Base-by-base conservation (phyloP, 2,113 vertebrate species). In the Macrotis lagotis region DNA sequence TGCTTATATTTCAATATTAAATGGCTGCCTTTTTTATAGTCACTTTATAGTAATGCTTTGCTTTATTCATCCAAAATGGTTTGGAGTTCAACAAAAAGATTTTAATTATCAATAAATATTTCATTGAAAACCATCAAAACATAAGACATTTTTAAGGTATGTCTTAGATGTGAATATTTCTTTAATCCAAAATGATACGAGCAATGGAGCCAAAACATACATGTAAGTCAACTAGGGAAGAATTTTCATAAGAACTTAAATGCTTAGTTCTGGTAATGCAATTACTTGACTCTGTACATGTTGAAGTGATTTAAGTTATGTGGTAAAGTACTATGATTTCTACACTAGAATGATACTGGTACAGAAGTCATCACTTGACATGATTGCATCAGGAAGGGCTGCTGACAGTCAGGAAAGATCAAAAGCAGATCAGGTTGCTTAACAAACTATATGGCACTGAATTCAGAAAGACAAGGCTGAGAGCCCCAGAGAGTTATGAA, bases 381-480 rank as follows among this genome's bases (percentile, higher is more conserved):
- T 94, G 95, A 96, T 93, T 97, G 88, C 96, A 97, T 97, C 96
- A 97, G 96, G 97, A 95, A 98, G 96, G 37, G 0, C 8, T 98
- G 97, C 94, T 98, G 98, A 98, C 97, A 98, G 96, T 95, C 96
- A 96, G 92, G 88, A 95, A 95, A 98, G 98, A 98, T 98, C 98
- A 98, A 98, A 98, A 97, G 98, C 97, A 97, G 98, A 98, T 98
- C 98, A 96, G 97, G 95, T 98, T 98, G 98, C 98, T 98, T 96
- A 97, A 97, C 95, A 97, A 98, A 97, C 95, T 96, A 49, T 95
- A 96, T 96, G 97, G 95, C 97, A 96, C 89, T 94, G 92, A 97
- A 97, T 96, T 96, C 37, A 97, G 97, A 97, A 98, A 96, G 91
- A 49, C 91, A 97, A 95, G 88, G 95, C 66, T 83, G 51, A 96